Conservation (phyloP, 2,888 invertebrate genomes). For the Onchidella celtica region DNA sequence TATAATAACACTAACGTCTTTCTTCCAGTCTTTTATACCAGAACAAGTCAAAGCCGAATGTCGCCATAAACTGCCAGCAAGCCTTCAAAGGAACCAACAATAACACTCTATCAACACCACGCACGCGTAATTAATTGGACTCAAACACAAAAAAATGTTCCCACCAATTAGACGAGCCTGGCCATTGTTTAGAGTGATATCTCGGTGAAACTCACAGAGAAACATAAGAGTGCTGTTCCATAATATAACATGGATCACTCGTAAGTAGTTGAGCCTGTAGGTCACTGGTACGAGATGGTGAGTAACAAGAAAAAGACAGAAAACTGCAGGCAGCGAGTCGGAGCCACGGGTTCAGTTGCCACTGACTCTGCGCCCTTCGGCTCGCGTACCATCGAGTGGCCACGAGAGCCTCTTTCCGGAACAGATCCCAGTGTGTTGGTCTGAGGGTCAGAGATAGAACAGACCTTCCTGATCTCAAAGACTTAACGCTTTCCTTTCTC, state of each 20-base stretch:
- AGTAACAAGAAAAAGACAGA: constrained; percentile 22
- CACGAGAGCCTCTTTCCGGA: constrained; percentile 35
- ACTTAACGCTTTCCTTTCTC: no score
- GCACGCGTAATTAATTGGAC: constrained; percentile 9
- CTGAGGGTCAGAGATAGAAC: constrained; percentile 29
- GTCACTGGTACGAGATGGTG: no score
- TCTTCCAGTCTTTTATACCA: not conserved
- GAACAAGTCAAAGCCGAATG: not conserved
- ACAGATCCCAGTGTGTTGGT: not conserved
- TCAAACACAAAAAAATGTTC: not conserved
- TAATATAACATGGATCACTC: no score
- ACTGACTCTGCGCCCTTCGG: no score
- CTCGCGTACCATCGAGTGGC: constrained; percentile 28
- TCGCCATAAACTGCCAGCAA: constrained; percentile 21
- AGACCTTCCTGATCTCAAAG: constrained; percentile 9
- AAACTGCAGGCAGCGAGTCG: constrained; percentile 17
- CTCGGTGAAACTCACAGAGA: no score
- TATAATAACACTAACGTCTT: no score
- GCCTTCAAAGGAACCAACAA: not conserved
- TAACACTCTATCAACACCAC: constrained; percentile 2
- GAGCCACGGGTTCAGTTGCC: constrained; percentile 7
- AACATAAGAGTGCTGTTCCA: no score
- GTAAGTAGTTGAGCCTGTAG: no score
- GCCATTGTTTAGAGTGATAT: not conserved
- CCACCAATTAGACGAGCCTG: constrained; percentile 18